Base-by-base conservation (phyloP, 2,113 vertebrate genomes). In the Indicator maculatus region DNA sequence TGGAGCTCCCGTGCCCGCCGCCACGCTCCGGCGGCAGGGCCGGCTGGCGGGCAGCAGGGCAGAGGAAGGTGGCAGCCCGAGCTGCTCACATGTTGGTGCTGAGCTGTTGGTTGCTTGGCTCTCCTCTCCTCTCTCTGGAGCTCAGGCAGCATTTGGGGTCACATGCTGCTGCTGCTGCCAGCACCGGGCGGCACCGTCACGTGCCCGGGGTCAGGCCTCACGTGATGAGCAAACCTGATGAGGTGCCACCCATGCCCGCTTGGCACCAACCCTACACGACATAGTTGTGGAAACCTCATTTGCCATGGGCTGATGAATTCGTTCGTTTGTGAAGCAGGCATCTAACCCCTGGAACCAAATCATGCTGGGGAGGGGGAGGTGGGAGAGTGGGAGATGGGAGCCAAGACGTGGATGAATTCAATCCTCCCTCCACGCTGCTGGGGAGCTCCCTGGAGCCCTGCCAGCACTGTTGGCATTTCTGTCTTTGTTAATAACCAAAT, bases 141-240 rank as follows among this genome's bases (percentile, higher is more conserved):
- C 94, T 96, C 97, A 87, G 89, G 81, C 71, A 96, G 95, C 96
- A 85, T 88, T 59, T 88, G 76, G 91, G 92, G 97, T 97, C 97
- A 96, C 96, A 96, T 87, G 97, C 93, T 92, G 41, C 41, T 92
- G 41, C 41, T 44, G 97, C 96, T 55, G 71, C 45, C 28, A 96
- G 95, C 96, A 95, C 82, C 95, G 64, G 80, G 84, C 83, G 74
- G 89, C 84, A 76, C 71, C 58, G 7, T 96, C 96, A 96, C 95
- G 64, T 94, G 97, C 96, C 77, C 47, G 73, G 95, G 97, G 97
- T 95, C 96, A 94, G 95, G 96, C 84, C 93, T 96, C 96, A 95
- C 91, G 86, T 96, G 96, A 93, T 3, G 91, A 85, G 74, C 83
- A 58, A 86, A 92, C 88, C 94, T 70, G 96, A 92, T 14, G 47